Conservation (phyloP, 2,113 vertebrate species). For the Pygathrix nemaeus region DNA sequence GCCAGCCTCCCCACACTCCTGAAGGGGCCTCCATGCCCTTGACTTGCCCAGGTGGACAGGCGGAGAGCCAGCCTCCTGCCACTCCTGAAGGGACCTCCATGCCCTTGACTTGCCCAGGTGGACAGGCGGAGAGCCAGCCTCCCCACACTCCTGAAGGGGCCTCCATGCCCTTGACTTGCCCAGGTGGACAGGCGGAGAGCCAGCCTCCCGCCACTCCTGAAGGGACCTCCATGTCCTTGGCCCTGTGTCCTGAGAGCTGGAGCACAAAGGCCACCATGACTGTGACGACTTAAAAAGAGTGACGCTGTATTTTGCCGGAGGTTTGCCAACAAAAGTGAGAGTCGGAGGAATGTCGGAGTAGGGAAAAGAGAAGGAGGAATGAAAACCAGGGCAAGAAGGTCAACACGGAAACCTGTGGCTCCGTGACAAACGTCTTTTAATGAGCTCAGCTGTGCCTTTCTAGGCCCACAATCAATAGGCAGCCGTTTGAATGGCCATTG, state of each 20-base stretch:
- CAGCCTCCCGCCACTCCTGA: neutral
- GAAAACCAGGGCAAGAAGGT: neutral
- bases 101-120: too few relatives aligned
- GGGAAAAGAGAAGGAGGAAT: too few relatives aligned
- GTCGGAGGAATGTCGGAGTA: fast-evolving
- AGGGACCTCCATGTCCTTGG: too few relatives aligned
- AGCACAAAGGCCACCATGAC: too few relatives aligned
- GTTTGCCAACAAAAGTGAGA: neutral
- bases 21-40: too few relatives aligned
- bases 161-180: too few relatives aligned
- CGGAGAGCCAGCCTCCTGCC: neutral
- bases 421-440: neutral
- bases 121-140: too few relatives aligned
- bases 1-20: too few relatives aligned
- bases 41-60: too few relatives aligned
- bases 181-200: neutral
- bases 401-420: neutral
- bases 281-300: neutral
- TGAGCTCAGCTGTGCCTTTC: neutral
- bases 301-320: neutral
- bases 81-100: neutral
- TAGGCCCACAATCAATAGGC: neutral
- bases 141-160: too few relatives aligned
- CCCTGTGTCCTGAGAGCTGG: neutral
- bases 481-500: neutral